These are phyloP conservation scores for Macrophya annulata DNA, from an alignment of 2,888 invertebrate species.

Conservation along the genomic window DNA sequence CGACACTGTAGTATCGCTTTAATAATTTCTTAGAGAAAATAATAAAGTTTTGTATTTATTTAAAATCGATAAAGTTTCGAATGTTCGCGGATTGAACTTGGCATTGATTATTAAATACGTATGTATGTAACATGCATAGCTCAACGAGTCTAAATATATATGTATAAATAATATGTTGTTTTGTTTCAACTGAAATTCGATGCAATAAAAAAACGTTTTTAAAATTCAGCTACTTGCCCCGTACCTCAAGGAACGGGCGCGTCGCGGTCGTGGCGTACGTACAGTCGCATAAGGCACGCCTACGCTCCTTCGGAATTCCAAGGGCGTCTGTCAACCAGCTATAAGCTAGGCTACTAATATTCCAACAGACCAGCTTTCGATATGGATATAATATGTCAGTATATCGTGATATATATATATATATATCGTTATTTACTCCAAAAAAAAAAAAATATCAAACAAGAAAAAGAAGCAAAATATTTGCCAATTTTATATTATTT, in stretches of 20 bases:
- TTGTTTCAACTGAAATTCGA: slow-evolving; percentile 19
- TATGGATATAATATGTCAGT: not conserved
- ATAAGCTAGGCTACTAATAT: slow-evolving; percentile 10
- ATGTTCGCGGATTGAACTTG: not conserved
- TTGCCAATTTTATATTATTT: no score
- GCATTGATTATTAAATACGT: not conserved
- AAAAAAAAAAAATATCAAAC: not conserved
- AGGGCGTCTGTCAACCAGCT: slow-evolving; percentile 28
- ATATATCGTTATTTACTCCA: not conserved
- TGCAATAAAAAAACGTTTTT: slow-evolving; percentile 9
- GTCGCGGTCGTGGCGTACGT: not conserved
- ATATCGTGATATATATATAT: no score
- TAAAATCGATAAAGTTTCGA: not conserved
- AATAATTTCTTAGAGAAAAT: not conserved
- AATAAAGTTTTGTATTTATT: not conserved
- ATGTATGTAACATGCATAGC: no score
- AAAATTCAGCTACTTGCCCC: not conserved
- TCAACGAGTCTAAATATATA: not conserved
- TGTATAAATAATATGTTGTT: not conserved
- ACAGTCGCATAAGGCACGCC: slow-evolving; percentile 24
- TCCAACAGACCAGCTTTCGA: not conserved
- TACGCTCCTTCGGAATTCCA: slow-evolving; percentile 33
- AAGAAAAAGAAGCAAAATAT: no score
- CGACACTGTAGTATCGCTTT: not conserved
- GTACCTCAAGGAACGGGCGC: not conserved